Percentiles rank a stretch among this genome's conserved stretches.
These are phyloP conservation scores for Oscheius sp. DNA, from an alignment of 2,888 invertebrate genomes.

Conservation along the genomic window DNA sequence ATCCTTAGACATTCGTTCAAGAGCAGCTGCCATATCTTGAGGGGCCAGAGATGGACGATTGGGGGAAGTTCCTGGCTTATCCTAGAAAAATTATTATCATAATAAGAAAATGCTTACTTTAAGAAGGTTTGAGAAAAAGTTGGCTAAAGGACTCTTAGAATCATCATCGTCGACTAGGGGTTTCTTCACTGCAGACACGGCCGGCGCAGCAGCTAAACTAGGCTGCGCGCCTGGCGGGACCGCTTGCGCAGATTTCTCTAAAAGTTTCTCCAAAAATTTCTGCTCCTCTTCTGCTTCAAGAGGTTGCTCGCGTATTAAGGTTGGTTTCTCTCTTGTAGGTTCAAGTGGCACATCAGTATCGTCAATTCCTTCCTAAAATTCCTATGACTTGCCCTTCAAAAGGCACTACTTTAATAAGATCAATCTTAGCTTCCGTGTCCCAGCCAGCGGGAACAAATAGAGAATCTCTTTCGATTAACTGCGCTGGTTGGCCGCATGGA, in stretches of 20 bases:
- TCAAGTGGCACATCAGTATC: constrained; percentile 56
- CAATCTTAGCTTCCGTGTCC: constrained; percentile 70
- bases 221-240: background rate
- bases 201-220: constrained; percentile 22
- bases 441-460: constrained; percentile 72
- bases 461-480: constrained; percentile 68
- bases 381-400: background rate
- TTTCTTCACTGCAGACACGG: constrained; percentile 41
- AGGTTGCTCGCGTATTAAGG: constrained; percentile 46
- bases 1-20: constrained; percentile 47
- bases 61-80: constrained; percentile 40
- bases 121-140: constrained; percentile 70
- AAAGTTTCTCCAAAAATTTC: constrained; percentile 49
- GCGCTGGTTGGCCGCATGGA: constrained; percentile 66
- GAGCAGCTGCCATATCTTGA: constrained; percentile 42
- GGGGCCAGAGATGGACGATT: constrained; percentile 31
- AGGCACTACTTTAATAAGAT: constrained; percentile 57
- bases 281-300: constrained; percentile 67
- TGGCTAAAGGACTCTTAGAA: constrained; percentile 65
- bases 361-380: constrained; percentile 46
- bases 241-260: constrained; percentile 39
- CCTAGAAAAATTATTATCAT: constrained; percentile 24
- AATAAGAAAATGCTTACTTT: constrained; percentile 46
- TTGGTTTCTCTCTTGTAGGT: constrained; percentile 56
- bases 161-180: constrained; percentile 49